A percentile compares a stretch with the other conserved stretches of the same genome.
Conservation (phyloP, 2,888 invertebrate genomes). For the Proisotoma minuta region DNA sequence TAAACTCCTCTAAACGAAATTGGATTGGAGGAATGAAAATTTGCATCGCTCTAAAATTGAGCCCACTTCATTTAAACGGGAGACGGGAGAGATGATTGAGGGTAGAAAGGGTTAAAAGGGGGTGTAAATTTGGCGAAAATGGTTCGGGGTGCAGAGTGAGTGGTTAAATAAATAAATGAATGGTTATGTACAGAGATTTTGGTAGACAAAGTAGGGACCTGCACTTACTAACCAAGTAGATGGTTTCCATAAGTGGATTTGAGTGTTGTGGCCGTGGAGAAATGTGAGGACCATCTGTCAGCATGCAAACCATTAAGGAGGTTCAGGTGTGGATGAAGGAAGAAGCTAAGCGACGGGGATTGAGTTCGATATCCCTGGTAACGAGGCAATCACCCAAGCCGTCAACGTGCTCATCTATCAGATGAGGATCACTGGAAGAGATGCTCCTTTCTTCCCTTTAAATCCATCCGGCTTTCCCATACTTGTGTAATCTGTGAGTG, state of each 20-base stretch:
- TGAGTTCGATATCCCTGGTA: slow-evolving; percentile 48
- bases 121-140: too few relatives aligned
- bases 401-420: slow-evolving; percentile 48
- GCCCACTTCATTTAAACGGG: too few relatives aligned
- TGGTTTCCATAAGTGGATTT: too few relatives aligned
- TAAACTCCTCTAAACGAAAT: too few relatives aligned
- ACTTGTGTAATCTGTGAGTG: slow-evolving; percentile 10
- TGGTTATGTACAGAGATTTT: too few relatives aligned
- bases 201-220: too few relatives aligned
- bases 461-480: slow-evolving; percentile 14
- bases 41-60: too few relatives aligned
- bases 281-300: slow-evolving; percentile 43
- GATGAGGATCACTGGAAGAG: slow-evolving; percentile 29
- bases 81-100: neutral
- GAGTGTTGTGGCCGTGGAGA: slow-evolving; percentile 10
- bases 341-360: slow-evolving; percentile 48
- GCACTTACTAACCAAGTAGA: too few relatives aligned
- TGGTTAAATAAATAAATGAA: too few relatives aligned
- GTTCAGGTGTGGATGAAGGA: slow-evolving; percentile 46
- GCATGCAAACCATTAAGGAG: slow-evolving; percentile 45
- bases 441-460: slow-evolving; percentile 13
- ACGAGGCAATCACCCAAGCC: slow-evolving; percentile 48
- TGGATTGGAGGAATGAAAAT: too few relatives aligned
- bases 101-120: too few relatives aligned
- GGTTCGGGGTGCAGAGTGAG: too few relatives aligned